Evolutionary conservation across 2,888 invertebrate species (phyloP).

Genomic region (Limnephilus auricula): DNA sequence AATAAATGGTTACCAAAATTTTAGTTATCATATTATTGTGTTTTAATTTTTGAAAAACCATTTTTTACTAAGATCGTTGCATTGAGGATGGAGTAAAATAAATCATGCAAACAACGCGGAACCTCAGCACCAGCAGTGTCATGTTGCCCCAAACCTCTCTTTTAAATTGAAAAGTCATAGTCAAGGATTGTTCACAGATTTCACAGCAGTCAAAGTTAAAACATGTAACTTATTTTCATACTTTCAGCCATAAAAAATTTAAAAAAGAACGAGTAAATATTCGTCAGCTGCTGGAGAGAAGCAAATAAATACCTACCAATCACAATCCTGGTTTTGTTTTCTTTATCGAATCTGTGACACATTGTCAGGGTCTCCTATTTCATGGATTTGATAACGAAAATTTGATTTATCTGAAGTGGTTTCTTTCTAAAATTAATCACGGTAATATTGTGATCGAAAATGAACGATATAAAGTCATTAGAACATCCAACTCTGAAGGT

Average conservation of each 20-base stretch:
- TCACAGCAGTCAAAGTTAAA: background rate
- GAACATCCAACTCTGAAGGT: slow-evolving; percentile 98
- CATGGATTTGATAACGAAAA: slow-evolving; percentile 18
- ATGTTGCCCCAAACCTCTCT: background rate
- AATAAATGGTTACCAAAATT: background rate
- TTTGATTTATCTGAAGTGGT: slow-evolving; percentile 15
- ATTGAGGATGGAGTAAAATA: background rate
- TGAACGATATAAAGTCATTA: slow-evolving; percentile 95
- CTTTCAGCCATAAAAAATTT: background rate
- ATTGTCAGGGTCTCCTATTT: slow-evolving; percentile 10
- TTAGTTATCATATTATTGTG: background rate
- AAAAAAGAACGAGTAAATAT: slow-evolving; percentile 46
- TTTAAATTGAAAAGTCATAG: background rate
- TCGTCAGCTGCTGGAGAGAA: slow-evolving; percentile 50
- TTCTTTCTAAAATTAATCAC: slow-evolving; percentile 12
- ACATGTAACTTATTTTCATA: background rate
- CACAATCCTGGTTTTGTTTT: slow-evolving; percentile 23
- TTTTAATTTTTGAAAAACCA: background rate
- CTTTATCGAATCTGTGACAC: slow-evolving; percentile 35
- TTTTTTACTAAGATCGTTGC: background rate
- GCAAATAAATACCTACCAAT: background rate
- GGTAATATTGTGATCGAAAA: slow-evolving; percentile 69
- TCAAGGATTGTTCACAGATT: no score
- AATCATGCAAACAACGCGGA: background rate
- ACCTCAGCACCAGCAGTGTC: background rate